These are phyloP conservation scores for Mimachlamys varia DNA, from an alignment of 2,888 invertebrate genomes.

Conservation along the genomic window DNA sequence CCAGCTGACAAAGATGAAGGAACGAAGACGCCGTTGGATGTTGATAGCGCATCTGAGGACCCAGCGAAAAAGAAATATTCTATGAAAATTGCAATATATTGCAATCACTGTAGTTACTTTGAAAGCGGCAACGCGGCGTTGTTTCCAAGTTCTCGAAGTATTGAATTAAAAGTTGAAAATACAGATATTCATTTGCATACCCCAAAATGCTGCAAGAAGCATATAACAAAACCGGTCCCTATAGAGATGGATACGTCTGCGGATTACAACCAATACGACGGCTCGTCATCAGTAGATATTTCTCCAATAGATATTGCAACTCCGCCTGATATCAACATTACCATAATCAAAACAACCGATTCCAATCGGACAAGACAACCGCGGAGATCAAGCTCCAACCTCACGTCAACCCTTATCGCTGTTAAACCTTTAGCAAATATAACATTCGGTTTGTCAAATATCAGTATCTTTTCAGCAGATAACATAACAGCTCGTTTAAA, in stretches of 20 bases:
- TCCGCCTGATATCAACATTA: neutral
- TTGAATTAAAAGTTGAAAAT: neutral
- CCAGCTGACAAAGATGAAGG: too few relatives aligned
- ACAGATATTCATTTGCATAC: neutral
- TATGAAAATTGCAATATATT: neutral
- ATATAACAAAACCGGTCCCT: neutral
- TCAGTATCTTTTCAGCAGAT: too few relatives aligned
- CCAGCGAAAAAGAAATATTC: neutral
- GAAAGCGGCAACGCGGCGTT: neutral
- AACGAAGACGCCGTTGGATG: neutral
- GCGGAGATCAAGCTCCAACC: neutral
- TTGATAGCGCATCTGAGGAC: slow-evolving; percentile 44
- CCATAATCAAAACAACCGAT: neutral
- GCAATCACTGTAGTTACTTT: neutral
- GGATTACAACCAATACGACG: neutral
- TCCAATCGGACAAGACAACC: neutral
- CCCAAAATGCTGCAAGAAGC: neutral
- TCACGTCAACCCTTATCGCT: neutral
- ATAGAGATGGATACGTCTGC: neutral
- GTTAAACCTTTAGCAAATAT: too few relatives aligned
- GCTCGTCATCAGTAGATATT: neutral
- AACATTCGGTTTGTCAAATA: too few relatives aligned
- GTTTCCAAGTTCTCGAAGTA: neutral
- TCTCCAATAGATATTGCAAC: neutral
- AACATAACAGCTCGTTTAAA: too few relatives aligned